Evolutionary conservation across 2,888 invertebrate species (phyloP), one percentile per base, ranked within the genome.

Genomic region (Campoplex capitator): DNA sequence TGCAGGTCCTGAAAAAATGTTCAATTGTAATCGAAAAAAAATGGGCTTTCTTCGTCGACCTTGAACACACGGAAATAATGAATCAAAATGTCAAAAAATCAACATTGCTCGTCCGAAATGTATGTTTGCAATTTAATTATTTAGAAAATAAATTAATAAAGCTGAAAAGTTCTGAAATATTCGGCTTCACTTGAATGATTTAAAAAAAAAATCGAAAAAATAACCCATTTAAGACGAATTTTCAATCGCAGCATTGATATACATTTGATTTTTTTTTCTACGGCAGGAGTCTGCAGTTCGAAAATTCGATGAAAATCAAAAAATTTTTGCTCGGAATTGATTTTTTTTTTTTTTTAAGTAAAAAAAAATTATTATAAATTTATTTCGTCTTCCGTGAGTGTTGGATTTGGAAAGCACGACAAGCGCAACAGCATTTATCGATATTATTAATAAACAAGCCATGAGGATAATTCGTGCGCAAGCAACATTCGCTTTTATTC

Each of bases 1-100:
- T 96, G 95, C 96, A 96, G 90, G 95, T 95, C 94, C 96, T 96
- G 96, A 54, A 95, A 96, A 90, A 86, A 91, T 8, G 48, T 51
- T 8, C n/a, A 54, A 73, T 7, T 71, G 71, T 71, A 32, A 23
- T 56, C 23, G 4, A 23, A 23, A 23, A 65, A 70, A 23, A 9
- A 23, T 3, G 32, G 16, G 4, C 32, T 32, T 9, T 9, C n/a
- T 54, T 56, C 1, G 7, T 38, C 56, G 38, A 56, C 73, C n/a
- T n/a, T 56, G 1, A 56, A 42, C 23, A 32, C 58, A 62, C 73
- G 28, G 28, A 51, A 54, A 68, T 42, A 35, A 67, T 67, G 2
- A 0, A 13, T 62, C 13, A 28, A 28, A 62, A 62, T 9, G 11
- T 62, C 13, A 62, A 62, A 28, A 62, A 62, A 62, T 62, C 1